Evolutionary conservation across 2,888 invertebrate species (phyloP), one percentile per base, ranked within the genome.

Genomic region (Euphydryas editha): DNA sequence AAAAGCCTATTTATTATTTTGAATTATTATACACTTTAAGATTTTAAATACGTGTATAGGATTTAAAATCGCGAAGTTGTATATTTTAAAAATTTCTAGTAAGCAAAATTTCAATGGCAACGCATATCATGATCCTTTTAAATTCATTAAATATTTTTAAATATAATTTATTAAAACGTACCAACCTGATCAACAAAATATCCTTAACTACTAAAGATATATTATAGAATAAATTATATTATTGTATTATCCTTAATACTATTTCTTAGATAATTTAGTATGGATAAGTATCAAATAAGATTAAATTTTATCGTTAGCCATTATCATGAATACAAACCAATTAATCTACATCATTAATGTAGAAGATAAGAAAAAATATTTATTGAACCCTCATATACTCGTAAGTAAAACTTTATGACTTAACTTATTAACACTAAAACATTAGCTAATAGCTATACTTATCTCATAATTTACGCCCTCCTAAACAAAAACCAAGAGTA

Each of bases 141-240:
- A 30, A 30, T 30, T 30, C 30, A 17, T n/a, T n/a, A n/a, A n/a
- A 17, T 44, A 17, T 44, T 49, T 6, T 7, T 55, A 46, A 39
- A 36, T n/a, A 18, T 3, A 44, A 56, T 55, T 15, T 10, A 30
- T 51, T 1, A n/a, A 51, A 7, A 8, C 11, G 47, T 18, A 47
- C 56, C 47, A 42, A 67, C 67, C 59, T 63, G 49, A 49, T 51
- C 24, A 51, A 8, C 46, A 73, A 74, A 82, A 83, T 82, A 81
- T 79, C 80, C 79, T 77, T 65, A 73, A 66, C 60, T 65, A 62
- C 71, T 62, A 68, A 51, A 59, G 24, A n/a, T n/a, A n/a, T n/a
- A n/a, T n/a, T n/a, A n/a, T n/a, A n/a, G 39, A 59, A 63, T 18
- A 76, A 55, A 80, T 66, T 37, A 85, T 69, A 63, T 65, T 73